Conservation (phyloP, 2,888 invertebrate species). For the Polydrusus cervinus region DNA sequence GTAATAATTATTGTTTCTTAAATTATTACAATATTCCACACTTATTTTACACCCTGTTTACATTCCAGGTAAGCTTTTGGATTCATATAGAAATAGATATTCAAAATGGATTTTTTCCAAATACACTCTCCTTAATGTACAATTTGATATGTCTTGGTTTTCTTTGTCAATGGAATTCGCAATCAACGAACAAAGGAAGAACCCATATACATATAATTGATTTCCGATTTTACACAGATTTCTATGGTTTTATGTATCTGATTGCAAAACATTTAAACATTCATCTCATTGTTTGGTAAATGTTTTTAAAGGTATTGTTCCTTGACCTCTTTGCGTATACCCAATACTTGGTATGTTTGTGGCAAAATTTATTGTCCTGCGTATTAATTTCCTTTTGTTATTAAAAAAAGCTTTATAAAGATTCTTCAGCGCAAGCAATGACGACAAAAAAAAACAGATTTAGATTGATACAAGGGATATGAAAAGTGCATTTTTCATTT, state of each 20-base stretch:
- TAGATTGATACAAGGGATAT: too few relatives aligned
- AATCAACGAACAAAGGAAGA: slow-evolving; percentile 18
- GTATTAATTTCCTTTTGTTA: neutral
- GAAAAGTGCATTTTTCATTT: too few relatives aligned
- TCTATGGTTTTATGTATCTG: slow-evolving; percentile 27
- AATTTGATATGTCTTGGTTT: neutral
- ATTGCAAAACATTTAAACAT: slow-evolving; percentile 31
- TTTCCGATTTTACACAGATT: slow-evolving; percentile 32
- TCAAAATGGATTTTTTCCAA: too few relatives aligned
- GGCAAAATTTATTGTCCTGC: neutral
- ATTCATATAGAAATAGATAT: too few relatives aligned
- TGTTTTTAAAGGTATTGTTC: slow-evolving; percentile 26
- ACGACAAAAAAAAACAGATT: too few relatives aligned
- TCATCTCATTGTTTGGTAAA: slow-evolving; percentile 31
- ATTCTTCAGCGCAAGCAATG: too few relatives aligned
- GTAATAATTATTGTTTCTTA: too few relatives aligned
- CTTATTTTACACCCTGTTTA: too few relatives aligned
- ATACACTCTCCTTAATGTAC: too few relatives aligned
- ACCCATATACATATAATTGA: slow-evolving; percentile 12
- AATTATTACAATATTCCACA: too few relatives aligned
- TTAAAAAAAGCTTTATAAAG: neutral
- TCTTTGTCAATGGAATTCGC: neutral
- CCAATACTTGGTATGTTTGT: neutral
- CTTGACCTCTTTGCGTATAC: slow-evolving; percentile 23
- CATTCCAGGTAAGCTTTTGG: too few relatives aligned